A percentile compares a stretch with the other conserved stretches of the same genome.
phyloP scores from a whole-genome alignment of 1,140 invertebrate species.

The Bombus huntii region DNA sequence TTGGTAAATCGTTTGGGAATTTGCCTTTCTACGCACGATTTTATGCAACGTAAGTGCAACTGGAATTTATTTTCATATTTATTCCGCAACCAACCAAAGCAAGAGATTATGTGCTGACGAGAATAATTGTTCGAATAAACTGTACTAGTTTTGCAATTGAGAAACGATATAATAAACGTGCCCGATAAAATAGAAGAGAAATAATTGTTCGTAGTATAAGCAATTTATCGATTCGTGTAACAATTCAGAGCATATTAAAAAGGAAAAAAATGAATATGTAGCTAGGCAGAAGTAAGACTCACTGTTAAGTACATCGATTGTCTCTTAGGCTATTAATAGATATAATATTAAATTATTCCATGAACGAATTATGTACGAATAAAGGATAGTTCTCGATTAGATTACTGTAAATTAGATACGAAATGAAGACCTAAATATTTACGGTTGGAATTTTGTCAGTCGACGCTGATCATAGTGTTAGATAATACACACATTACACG shows the following conservation, averaged over 20 bases:
- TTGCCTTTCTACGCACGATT: conserved; percentile 9
- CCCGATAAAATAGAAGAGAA: neutral
- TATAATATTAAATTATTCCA: conserved; percentile 22
- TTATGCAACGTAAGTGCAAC: conserved; percentile 33
- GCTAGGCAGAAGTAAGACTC: conserved; percentile 33
- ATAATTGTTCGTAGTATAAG: conserved; percentile 15
- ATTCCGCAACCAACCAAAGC: neutral
- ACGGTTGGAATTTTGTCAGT: conserved; percentile 30
- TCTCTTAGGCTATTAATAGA: conserved; percentile 30
- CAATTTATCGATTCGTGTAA: conserved; percentile 36
- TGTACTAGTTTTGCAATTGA: conserved; percentile 48
- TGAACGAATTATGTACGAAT: conserved; percentile 35
- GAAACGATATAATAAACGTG: neutral
- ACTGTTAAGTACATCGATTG: conserved; percentile 47
- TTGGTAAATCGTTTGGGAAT: conserved; percentile 33
- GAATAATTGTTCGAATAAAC: neutral
- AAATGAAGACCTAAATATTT: conserved; percentile 46
- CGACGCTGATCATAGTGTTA: conserved; percentile 18
- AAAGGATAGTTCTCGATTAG: neutral
- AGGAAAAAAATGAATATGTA: conserved; percentile 10
- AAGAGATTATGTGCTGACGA: conserved; percentile 10
- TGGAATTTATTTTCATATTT: conserved; percentile 38
- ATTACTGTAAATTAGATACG: conserved; percentile 22
- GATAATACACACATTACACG: conserved; percentile 15
- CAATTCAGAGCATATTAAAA: conserved; percentile 15